Percentiles rank a stretch among this genome's conserved stretches.
Conservation (phyloP, 2,888 invertebrate genomes). For the Disparrhopalites patrizii region DNA sequence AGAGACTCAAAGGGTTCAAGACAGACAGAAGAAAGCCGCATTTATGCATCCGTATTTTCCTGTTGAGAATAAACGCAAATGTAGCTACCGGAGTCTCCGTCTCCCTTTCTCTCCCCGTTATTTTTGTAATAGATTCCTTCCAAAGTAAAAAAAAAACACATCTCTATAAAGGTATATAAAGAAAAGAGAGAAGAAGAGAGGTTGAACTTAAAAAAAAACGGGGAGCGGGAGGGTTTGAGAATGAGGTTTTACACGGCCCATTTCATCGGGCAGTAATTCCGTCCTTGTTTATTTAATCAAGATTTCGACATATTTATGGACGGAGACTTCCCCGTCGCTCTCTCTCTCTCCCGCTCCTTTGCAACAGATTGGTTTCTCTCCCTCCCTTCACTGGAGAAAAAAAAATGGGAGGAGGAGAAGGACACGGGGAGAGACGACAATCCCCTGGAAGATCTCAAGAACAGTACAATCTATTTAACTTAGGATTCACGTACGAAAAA, state of each 20-base stretch:
- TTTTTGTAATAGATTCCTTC: not conserved
- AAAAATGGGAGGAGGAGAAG: too few species aligned
- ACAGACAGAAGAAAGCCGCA: too few species aligned
- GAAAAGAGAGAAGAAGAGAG: slow-evolving; percentile 25
- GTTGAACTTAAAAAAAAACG: slow-evolving; percentile 35
- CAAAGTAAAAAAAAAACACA: too few species aligned
- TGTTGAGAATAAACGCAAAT: not conserved
- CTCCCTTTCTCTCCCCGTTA: not conserved
- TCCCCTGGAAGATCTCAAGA: too few species aligned
- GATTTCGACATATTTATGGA: slow-evolving; percentile 49
- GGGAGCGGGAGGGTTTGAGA: slow-evolving; percentile 35
- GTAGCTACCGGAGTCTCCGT: not conserved
- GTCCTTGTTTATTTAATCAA: slow-evolving; percentile 49
- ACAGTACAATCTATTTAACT: too few species aligned
- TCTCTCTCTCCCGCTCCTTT: too few species aligned
- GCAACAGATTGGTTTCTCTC: slow-evolving; percentile 46
- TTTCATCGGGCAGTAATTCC: slow-evolving; percentile 48
- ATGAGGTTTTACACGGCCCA: slow-evolving; percentile 48
- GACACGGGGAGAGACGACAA: too few species aligned
- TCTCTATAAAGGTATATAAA: slow-evolving; percentile 22
- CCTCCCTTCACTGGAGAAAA: not conserved
- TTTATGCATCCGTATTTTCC: too few species aligned
- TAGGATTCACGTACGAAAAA: too few species aligned
- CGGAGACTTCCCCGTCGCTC: slow-evolving; percentile 36
- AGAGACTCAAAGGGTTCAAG: too few species aligned